Percentiles rank a stretch among this genome's conserved stretches.
Conservation (phyloP, 2,888 invertebrate species). For the Mystacides longicornis region DNA sequence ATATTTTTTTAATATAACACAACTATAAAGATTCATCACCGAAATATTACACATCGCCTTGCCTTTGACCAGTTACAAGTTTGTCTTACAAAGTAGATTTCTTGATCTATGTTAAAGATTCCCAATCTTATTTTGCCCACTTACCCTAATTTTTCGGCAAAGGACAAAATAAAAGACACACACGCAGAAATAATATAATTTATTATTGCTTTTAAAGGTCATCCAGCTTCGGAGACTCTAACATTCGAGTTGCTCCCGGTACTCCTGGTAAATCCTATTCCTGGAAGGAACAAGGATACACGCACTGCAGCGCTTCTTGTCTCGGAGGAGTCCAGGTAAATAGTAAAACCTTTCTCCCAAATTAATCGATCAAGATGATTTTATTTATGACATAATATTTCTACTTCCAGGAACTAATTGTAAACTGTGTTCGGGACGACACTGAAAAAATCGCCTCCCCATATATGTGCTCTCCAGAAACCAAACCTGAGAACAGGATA, state of each 20-base stretch:
- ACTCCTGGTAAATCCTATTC: constrained; percentile 75
- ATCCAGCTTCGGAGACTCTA: constrained; percentile 37
- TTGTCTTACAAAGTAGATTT: too few relatives aligned
- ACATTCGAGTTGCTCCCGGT: constrained; percentile 61
- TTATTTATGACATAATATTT: too few relatives aligned
- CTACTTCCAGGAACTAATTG: constrained; percentile 67
- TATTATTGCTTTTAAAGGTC: background rate
- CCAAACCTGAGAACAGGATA: constrained; percentile 82
- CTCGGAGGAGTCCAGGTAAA: constrained; percentile 67
- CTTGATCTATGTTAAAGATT: too few relatives aligned
- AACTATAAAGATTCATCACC: too few relatives aligned
- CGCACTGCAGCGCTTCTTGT: constrained; percentile 91
- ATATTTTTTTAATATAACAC: too few relatives aligned
- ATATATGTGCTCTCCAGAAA: constrained; percentile 77
- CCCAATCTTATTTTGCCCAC: too few relatives aligned
- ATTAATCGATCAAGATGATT: too few relatives aligned
- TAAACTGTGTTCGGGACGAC: constrained; percentile 81
- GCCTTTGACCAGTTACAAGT: too few relatives aligned
- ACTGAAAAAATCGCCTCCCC: constrained; percentile 82
- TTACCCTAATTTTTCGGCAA: too few relatives aligned
- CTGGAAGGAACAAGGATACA: constrained; percentile 85
- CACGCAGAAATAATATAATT: background rate
- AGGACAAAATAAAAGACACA: background rate
- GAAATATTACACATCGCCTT: too few relatives aligned
- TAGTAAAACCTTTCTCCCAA: background rate